Evolutionary conservation across 2,888 invertebrate genomes (phyloP).

Genomic region (Tanypteryx hageni): DNA sequence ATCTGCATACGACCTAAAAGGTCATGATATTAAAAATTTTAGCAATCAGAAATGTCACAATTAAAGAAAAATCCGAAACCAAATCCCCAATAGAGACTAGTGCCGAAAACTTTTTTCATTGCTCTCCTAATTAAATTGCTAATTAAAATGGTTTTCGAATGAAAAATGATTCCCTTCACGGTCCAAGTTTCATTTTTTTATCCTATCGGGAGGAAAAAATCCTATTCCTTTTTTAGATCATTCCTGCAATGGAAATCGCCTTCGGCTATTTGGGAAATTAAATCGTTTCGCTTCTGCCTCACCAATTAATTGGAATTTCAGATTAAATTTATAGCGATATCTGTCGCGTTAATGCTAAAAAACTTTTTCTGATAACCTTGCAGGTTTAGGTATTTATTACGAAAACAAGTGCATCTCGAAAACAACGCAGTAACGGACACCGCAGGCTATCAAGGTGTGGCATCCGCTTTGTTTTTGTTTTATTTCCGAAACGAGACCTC

Average conservation of each 20-base stretch:
- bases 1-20: too few relatives aligned
- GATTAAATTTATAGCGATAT: too few relatives aligned
- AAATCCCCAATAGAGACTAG: not conserved
- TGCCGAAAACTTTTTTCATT: constrained; percentile 24
- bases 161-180: not conserved
- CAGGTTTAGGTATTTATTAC: too few relatives aligned
- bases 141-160: constrained; percentile 37
- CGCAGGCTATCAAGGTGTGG: too few relatives aligned
- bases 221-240: not conserved
- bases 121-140: constrained; percentile 29
- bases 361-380: too few relatives aligned
- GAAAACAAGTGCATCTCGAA: too few relatives aligned
- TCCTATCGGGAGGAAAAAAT: not conserved
- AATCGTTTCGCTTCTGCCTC: not conserved
- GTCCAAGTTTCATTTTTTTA: not conserved
- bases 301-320: not conserved
- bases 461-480: too few relatives aligned
- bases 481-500: too few relatives aligned
- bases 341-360: too few relatives aligned
- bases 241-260: not conserved
- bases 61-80: not conserved
- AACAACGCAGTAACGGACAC: too few relatives aligned
- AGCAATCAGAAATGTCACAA: too few relatives aligned
- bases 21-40: too few relatives aligned
- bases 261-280: not conserved